Conservation (phyloP, 2,888 invertebrate species). For the Urechis unicinctus region DNA sequence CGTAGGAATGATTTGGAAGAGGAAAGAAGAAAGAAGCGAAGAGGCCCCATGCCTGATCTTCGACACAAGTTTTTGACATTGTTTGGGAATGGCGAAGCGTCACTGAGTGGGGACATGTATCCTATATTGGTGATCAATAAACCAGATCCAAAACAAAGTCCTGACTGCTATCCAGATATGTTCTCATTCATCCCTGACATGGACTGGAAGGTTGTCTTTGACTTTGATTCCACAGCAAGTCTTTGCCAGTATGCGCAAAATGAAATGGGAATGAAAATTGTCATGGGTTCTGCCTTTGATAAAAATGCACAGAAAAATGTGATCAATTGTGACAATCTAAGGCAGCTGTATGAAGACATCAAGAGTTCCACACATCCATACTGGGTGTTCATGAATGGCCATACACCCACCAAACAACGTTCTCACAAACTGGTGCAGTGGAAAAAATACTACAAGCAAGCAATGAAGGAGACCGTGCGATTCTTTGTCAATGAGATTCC, state of each 20-base stretch:
- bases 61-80: no score
- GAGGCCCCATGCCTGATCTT: no score
- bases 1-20: no score
- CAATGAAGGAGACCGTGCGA: constrained; percentile 23
- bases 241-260: neutral
- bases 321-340: constrained; percentile 3
- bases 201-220: constrained; percentile 3
- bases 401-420: constrained; percentile 14
- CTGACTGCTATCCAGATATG: no score
- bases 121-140: no score
- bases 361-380: constrained; percentile 16
- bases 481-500: constrained; percentile 21
- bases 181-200: no score
- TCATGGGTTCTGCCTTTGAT: constrained; percentile 8
- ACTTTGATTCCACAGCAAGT: neutral
- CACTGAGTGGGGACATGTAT: no score
- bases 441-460: constrained; percentile 23
- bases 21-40: no score
- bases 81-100: no score
- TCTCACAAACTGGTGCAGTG: constrained; percentile 19
- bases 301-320: constrained; percentile 1
- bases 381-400: constrained; percentile 32
- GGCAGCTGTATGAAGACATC: constrained; percentile 20
- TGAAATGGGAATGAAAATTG: no score
- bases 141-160: no score